Percentiles rank a stretch among this genome's conserved stretches.
phyloP scores from a whole-genome alignment of 2,797 vertebrate species.

The Melanotaenia parkinsoni region DNA sequence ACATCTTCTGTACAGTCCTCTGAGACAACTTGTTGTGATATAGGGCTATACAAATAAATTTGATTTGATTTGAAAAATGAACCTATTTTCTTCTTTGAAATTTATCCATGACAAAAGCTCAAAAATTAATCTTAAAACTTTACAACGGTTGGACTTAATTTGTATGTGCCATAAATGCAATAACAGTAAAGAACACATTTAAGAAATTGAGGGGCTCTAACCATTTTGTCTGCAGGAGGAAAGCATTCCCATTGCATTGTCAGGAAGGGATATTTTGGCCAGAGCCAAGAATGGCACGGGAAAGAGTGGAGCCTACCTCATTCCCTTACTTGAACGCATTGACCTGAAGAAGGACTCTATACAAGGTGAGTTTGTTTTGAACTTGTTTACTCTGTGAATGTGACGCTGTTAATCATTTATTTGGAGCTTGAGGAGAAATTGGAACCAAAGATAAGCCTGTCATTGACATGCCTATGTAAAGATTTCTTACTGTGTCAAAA shows the following conservation, averaged over 20 bases:
- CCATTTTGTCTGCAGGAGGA: conserved; percentile 87
- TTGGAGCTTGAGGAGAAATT: no score
- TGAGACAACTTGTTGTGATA: no score
- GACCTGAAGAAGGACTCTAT: conserved; percentile 99
- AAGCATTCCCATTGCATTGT: conserved; percentile 99
- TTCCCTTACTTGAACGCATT: conserved; percentile 99
- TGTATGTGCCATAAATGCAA: not conserved
- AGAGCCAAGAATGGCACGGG: conserved; percentile 99
- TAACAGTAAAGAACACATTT: not conserved
- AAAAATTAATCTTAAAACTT: no score
- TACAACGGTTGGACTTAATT: not conserved
- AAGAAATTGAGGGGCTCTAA: not conserved
- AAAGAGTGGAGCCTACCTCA: conserved; percentile 99
- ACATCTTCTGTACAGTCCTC: no score
- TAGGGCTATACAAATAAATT: no score
- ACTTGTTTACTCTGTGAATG: not conserved
- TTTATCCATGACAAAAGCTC: no score
- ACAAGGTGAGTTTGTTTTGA: conserved; percentile 87
- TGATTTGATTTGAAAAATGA: no score
- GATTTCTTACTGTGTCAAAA: conserved; percentile 1
- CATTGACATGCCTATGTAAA: no score
- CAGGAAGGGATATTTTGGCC: conserved; percentile 99
- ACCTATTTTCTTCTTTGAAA: not conserved
- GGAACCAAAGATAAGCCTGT: not conserved
- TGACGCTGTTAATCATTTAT: no score